Evolutionary conservation across 1,140 invertebrate species (phyloP).

Genomic region (Drosophila athabasca): DNA sequence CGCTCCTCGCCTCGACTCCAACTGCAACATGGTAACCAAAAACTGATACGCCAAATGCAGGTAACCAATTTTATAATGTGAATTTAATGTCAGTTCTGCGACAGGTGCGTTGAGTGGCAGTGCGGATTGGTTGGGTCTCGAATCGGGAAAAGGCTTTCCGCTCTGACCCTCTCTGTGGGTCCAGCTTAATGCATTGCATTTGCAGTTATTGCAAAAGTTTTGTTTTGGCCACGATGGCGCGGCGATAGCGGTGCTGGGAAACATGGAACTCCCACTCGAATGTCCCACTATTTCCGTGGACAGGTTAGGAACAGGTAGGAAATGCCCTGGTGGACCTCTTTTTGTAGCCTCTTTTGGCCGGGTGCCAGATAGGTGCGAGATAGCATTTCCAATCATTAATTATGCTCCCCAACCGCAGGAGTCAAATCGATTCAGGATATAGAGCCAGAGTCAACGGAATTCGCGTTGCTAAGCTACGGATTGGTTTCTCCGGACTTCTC

Average conservation of each 20-base stretch:
- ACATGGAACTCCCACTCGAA: no score
- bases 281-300: no score
- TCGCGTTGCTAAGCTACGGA: no score
- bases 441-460: no score
- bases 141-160: slow-evolving; percentile 41
- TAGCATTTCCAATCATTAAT: no score
- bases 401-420: no score
- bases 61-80: slow-evolving; percentile 80
- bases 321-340: no score
- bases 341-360: no score
- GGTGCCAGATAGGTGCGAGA: no score
- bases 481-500: no score
- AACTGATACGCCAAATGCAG: slow-evolving; percentile 76
- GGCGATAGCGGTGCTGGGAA: neutral
- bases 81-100: slow-evolving; percentile 80
- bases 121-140: neutral
- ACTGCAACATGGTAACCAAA: slow-evolving; percentile 51
- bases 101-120: slow-evolving; percentile 68
- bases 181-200: slow-evolving; percentile 74
- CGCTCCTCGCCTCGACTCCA: neutral
- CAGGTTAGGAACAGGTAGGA: no score
- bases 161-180: slow-evolving; percentile 6
- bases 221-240: slow-evolving; percentile 33
- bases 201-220: slow-evolving; percentile 78
- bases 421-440: no score